Base-by-base conservation (phyloP, 2,797 vertebrate genomes). In the Bradypodion ventrale region DNA sequence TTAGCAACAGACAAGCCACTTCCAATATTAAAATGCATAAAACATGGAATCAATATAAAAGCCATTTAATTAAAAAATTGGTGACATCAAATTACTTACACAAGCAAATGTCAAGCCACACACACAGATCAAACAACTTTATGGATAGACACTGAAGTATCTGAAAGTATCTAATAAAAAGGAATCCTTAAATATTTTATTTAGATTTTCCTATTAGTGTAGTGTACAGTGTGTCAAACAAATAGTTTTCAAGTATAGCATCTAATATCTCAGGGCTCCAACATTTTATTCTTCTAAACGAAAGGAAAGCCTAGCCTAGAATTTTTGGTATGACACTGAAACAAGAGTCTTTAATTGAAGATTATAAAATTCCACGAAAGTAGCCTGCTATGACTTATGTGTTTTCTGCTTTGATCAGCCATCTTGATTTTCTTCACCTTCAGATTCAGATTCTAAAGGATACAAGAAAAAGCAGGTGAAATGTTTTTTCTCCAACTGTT, bases 391-490 rank as follows among this genome's bases (percentile, higher is more conserved):
- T 79, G 89, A 92, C 83, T 91, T 87, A 85, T 88, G 90, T 83
- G 46, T 88, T 81, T 76, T 92, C 92, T 87, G 93, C 92, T 93
- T 83, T 88, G 74, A 88, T 21, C 79, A 81, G 89, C 76, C 19
- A 1, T 63, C 90, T 95, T 96, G 97, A 92, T 96, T 96, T 85
- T 97, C 97, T 81, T 98, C 97, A 37, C 95, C 96, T 94, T 98
- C 98, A 0, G 97, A 98, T 90, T 98, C 97, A 0, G 98, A 97
- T 92, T 98, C 97, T 98, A 83, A 62, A 72, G 82, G 40, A 84
- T 40, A 89, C 94, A 88, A 59, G 27, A 75, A 44, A 69, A 40
- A 27, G 7, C 32, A 8, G n/a, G 23, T 9, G 6, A 75, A 49
- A 82, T 85, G 44, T 25, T 80, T 82, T 70, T 83, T 78, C 25